Conservation (phyloP, 1,140 invertebrate species). For the Saxidomus purpurata region DNA sequence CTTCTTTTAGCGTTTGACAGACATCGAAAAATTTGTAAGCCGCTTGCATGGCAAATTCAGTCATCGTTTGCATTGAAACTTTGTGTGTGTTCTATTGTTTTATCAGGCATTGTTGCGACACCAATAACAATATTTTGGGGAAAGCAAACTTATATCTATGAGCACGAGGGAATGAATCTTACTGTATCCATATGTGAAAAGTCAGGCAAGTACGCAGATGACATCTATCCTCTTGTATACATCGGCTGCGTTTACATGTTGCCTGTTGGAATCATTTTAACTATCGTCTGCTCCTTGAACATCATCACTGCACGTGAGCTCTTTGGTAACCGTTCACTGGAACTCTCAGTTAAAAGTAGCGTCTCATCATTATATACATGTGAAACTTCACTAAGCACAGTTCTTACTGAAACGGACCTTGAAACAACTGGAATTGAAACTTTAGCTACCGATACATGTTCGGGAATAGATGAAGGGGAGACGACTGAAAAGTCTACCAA, state of each 20-base stretch:
- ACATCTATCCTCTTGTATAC: constrained; percentile 37
- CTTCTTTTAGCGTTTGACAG: constrained; percentile 71
- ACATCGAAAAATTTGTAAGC: constrained; percentile 72
- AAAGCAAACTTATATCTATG: not conserved
- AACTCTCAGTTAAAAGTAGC: not conserved
- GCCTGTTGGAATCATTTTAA: constrained; percentile 24
- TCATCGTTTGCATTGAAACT: not conserved
- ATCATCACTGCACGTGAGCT: constrained; percentile 21
- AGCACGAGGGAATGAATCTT: not conserved
- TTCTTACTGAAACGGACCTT: not conserved
- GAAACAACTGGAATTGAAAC: not conserved
- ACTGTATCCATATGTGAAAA: constrained; percentile 46
- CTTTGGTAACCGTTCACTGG: not conserved
- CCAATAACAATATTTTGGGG: constrained; percentile 49
- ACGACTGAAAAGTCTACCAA: not conserved
- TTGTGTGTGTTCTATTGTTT: not conserved
- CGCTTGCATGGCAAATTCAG: constrained; percentile 68
- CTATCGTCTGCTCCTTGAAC: constrained; percentile 37
- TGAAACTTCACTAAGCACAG: not conserved
- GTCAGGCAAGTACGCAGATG: constrained; percentile 31
- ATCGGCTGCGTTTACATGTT: constrained; percentile 46
- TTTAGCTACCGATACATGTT: not conserved
- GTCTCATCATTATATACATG: not conserved
- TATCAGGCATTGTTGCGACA: not conserved
- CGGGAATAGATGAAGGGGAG: not conserved